Conservation (phyloP, 2,888 invertebrate species). For the Drosophila nr. medialis region DNA sequence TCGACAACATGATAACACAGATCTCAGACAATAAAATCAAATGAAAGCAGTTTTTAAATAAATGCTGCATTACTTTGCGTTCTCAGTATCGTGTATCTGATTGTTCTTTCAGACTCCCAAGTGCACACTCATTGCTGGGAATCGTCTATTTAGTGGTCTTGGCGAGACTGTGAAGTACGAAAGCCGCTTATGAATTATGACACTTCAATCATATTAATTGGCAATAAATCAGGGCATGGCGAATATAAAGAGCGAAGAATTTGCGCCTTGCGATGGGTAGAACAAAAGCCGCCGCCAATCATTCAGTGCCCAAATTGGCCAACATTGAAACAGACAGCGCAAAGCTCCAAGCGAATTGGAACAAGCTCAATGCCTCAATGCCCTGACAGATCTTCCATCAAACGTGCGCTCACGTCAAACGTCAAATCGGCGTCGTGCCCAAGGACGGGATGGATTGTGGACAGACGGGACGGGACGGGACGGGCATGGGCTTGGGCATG, state of each 20-base stretch:
- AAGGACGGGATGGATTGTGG: constrained; percentile 34
- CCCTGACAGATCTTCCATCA: constrained; percentile 77
- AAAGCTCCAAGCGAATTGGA: constrained; percentile 71
- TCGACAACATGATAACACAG: background rate
- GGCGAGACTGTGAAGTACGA: constrained; percentile 13
- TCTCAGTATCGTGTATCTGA: constrained; percentile 8
- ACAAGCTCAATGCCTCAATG: constrained; percentile 71
- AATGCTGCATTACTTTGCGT: constrained; percentile 2
- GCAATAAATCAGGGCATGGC: constrained; percentile 77
- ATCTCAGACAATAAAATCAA: background rate
- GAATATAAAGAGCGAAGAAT: constrained; percentile 55
- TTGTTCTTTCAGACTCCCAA: constrained; percentile 21
- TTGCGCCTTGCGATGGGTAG: constrained; percentile 43
- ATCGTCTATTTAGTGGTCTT: constrained; percentile 19
- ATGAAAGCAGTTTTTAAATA: background rate
- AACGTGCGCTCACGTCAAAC: constrained; percentile 78
- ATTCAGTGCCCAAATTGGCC: constrained; percentile 77
- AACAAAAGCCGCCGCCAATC: constrained; percentile 80
- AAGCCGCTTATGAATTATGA: constrained; percentile 71
- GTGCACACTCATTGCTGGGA: constrained; percentile 36
- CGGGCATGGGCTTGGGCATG: constrained; percentile 5
- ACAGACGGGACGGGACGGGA: constrained; percentile 8
- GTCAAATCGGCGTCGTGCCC: constrained; percentile 68
- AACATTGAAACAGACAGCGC: constrained; percentile 77
- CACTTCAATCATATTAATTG: constrained; percentile 82